Evolutionary conservation across 2,888 invertebrate genomes (phyloP), one percentile per base, ranked within the genome.

Genomic region (Agriopis leucophaearia): DNA sequence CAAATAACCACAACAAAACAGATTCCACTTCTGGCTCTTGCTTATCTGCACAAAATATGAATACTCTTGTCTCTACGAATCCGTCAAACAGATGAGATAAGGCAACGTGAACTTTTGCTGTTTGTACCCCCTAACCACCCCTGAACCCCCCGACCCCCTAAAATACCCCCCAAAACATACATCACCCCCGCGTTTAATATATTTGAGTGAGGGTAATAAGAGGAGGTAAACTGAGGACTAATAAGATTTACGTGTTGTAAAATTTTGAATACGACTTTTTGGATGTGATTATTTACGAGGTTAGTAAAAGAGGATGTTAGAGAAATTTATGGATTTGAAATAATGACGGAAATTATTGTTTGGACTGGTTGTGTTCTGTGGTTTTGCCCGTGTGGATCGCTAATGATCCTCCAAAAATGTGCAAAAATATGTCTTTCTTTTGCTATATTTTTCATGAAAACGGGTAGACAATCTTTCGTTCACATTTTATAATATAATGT

Each of bases 11-110:
- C 47, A 59, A 27, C 48, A 59, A 54, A 64, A 59, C 55, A 54
- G 45, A 52, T 35, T 35, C 57, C 61, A 56, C 61, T 82, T 88
- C 89, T 89, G 78, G 57, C 47, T 38, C 35, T 13, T 65, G 61
- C 72, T 82, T 79, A 78, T 86, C 91, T 92, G 77, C 75, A 76
- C 81, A 82, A 89, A 91, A 90, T 92, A 92, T 92, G 92, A 91
- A 90, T 89, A 91, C 89, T 88, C 85, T 84, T 88, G 85, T 88
- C 88, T 89, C 88, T 86, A 88, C 81, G 86, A 92, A 92, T 93
- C 88, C 93, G 92, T 92, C 92, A 92, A 92, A 92, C 88, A 88
- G 92, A 92, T 92, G 92, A 88, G 92, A 92, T 92, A 92, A 82
- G 87, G 84, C 82, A 85, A 89, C 87, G 88, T 90, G 88, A 91